These are phyloP conservation scores for Toxotes chatareus DNA, from an alignment of 2,113 vertebrate genomes.

Conservation along the genomic window DNA sequence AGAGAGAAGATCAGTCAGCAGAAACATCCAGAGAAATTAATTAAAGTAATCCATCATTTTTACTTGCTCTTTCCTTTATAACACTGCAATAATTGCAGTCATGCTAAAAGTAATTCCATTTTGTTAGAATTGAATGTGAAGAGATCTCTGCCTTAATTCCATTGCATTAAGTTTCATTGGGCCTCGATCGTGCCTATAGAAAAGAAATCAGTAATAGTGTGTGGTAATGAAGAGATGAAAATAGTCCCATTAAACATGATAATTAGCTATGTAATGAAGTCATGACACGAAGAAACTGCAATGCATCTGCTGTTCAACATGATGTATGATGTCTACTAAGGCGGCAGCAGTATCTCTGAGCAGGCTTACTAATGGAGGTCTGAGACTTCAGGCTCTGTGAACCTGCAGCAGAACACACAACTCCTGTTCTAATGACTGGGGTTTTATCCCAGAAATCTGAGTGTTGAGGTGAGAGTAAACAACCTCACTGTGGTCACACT, in stretches of 20 bases:
- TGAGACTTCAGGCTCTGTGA: neutral
- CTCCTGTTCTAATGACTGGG: neutral
- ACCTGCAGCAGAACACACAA: neutral
- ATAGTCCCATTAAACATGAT: constrained; percentile 21
- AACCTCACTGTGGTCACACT: neutral
- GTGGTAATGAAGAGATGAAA: constrained; percentile 24
- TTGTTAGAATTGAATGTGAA: neutral
- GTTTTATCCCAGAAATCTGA: neutral
- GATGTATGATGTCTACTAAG: constrained; percentile 2
- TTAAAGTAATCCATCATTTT: neutral
- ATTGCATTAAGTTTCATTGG: constrained; percentile 11
- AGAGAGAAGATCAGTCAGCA: neutral
- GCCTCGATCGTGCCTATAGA: constrained; percentile 10
- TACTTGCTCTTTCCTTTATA: neutral
- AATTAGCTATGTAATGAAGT: constrained; percentile 36
- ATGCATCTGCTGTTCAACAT: constrained; percentile 10
- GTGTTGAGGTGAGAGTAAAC: neutral
- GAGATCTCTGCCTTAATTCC: neutral
- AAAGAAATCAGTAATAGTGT: constrained; percentile 5
- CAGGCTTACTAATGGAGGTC: neutral
- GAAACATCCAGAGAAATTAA: neutral
- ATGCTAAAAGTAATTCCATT: neutral
- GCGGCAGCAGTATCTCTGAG: constrained; percentile 7
- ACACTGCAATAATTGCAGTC: neutral
- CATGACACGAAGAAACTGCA: constrained; percentile 7